phyloP scores from a whole-genome alignment of 2,797 vertebrate species.

The Podarcis siculus region DNA sequence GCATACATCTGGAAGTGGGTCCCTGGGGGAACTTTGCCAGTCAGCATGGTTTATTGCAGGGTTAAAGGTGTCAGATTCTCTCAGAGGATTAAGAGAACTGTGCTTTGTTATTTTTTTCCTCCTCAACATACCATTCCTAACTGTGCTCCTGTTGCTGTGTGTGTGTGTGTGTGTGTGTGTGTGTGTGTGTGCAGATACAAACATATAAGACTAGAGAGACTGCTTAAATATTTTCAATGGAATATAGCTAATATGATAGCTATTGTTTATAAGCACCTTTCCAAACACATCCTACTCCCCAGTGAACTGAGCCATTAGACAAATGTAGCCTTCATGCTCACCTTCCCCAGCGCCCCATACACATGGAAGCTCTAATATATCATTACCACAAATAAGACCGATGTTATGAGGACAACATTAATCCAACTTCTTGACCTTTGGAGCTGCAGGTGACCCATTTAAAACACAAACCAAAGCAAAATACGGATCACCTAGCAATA shows the following conservation, averaged over 20 bases:
- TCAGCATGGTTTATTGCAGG: neutral
- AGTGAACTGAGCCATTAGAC: conserved; percentile 36
- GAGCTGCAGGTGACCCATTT: neutral
- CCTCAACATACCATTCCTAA: rapidly evolving
- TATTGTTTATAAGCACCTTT: conserved; percentile 26
- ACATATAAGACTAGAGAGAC: neutral
- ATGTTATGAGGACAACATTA: conserved; percentile 48
- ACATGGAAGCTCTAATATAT: conserved; percentile 67
- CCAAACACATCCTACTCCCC: conserved; percentile 23
- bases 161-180: neutral
- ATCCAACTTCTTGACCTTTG: conserved; percentile 45
- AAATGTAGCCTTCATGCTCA: conserved; percentile 61
- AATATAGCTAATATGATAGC: conserved; percentile 18
- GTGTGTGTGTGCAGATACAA: neutral
- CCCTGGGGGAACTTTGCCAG: rapidly evolving
- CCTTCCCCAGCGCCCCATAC: conserved; percentile 21
- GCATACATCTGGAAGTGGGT: neutral
- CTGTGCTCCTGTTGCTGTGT: neutral
- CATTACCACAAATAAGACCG: conserved; percentile 50
- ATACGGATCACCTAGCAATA: neutral
- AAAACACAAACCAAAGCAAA: neutral
- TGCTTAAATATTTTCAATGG: conserved; percentile 22
- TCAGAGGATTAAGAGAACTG: rapidly evolving
- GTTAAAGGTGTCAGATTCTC: neutral
- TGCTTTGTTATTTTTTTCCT: neutral